These are phyloP conservation scores for Opisthocomus hoazin DNA, from an alignment of 2,113 vertebrate genomes.

Conservation along the genomic window DNA sequence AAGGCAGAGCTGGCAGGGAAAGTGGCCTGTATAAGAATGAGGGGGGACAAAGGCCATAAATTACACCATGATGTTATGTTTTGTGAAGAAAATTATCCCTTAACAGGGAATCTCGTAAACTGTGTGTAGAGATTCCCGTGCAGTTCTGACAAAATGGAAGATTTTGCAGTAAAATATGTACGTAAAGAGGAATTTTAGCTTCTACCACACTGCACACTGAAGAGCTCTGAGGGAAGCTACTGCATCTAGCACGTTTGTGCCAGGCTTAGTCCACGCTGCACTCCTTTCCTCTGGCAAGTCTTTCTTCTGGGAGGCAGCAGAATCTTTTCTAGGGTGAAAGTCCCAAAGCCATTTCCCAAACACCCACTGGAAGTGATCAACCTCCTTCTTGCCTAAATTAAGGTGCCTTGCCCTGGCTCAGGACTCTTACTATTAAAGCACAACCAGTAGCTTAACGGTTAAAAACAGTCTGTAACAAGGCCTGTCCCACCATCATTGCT, in stretches of 20 bases:
- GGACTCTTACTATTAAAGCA: background rate
- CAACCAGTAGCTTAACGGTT: background rate
- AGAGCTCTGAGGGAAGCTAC: background rate
- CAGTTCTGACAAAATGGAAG: background rate
- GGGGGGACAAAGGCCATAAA: background rate
- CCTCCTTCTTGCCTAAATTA: background rate
- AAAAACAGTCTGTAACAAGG: background rate
- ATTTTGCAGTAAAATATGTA: background rate
- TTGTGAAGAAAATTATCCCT: background rate
- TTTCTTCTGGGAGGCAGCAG: background rate
- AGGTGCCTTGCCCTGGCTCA: background rate
- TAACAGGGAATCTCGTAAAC: background rate
- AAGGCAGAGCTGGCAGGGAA: background rate
- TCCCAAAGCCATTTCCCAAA: background rate
- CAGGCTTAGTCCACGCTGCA: background rate
- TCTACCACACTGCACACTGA: background rate
- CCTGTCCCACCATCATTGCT: background rate
- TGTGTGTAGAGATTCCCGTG: background rate
- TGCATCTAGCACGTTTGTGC: background rate
- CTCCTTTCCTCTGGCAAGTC: background rate
- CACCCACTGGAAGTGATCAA: background rate
- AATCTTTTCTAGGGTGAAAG: background rate
- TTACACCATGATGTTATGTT: fast-evolving
- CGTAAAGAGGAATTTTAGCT: background rate
- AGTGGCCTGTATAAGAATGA: background rate